A percentile compares a stretch with the other conserved stretches of the same genome.
Conservation (phyloP, 2,888 invertebrate genomes). For the Bombyx huttoni region DNA sequence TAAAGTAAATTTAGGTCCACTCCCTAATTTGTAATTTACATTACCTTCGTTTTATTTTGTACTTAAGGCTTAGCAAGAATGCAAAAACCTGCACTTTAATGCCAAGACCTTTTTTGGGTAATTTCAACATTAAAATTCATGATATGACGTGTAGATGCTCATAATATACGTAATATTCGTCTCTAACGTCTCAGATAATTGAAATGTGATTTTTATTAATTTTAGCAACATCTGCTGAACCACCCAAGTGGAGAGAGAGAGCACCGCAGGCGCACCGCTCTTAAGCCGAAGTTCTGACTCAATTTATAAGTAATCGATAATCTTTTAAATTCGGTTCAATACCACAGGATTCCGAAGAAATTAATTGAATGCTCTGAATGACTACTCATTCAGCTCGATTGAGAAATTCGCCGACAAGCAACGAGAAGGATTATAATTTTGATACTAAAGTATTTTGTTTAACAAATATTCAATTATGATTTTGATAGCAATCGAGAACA, state of each 20-base stretch:
- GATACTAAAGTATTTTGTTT: slow-evolving; percentile 5
- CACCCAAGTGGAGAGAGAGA: slow-evolving; percentile 38
- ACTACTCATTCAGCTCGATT: slow-evolving; percentile 23
- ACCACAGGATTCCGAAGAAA: slow-evolving; percentile 20
- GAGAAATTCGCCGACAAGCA: slow-evolving; percentile 13
- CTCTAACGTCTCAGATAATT: slow-evolving; percentile 43
- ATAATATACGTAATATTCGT: slow-evolving; percentile 30
- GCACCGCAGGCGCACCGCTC: slow-evolving; percentile 9
- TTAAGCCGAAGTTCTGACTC: neutral
- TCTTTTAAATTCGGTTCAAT: slow-evolving; percentile 28
- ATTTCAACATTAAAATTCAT: slow-evolving; percentile 38
- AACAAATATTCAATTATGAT: slow-evolving; percentile 12
- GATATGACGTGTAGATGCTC: slow-evolving; percentile 24
- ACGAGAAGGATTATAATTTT: slow-evolving; percentile 13
- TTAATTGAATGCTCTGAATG: slow-evolving; percentile 23
- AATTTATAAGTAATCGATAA: slow-evolving; percentile 12
- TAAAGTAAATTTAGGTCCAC: too few relatives aligned
- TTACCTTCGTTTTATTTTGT: too few relatives aligned
- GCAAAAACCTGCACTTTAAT: too few relatives aligned
- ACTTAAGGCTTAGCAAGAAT: too few relatives aligned
- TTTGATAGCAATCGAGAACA: slow-evolving; percentile 15
- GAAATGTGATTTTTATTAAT: slow-evolving; percentile 41
- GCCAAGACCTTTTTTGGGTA: neutral
- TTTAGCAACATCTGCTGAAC: slow-evolving; percentile 36
- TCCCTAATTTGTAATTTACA: too few relatives aligned